Base-by-base conservation (phyloP, 2,888 invertebrate genomes). In the Ochropleura leucogaster region DNA sequence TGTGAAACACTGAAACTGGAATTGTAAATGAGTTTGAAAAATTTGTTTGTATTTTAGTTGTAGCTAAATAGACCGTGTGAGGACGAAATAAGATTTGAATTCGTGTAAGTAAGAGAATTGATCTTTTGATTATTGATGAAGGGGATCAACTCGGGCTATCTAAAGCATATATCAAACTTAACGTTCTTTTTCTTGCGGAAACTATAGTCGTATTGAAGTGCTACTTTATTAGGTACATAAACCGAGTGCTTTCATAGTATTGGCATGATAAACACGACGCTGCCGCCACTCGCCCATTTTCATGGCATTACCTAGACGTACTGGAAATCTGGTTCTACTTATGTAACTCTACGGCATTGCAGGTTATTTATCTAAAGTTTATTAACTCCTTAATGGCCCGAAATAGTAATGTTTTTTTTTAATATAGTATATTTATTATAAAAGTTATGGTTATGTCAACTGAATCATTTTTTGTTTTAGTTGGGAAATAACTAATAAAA, bases 311-410 rank as follows among this genome's bases (percentile, higher is more conserved):
- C 72, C 85, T 81, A 87, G 84, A 79, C 79, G 71, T 80, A 74
- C 79, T 79, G 78, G 59, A 80, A 80, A 74, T 84, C 78, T 81
- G 84, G 84, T 79, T 82, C 83, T 82, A 87, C 91, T 95, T 95
- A 95, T 93, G 90, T 95, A 95, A 95, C 90, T 89, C 86, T 93
- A 91, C 95, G 92, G 91, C 95, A 95, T 91, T 95, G 95, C 95
- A 94, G 95, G 89, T 83, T 92, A 88, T 82, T 82, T 74, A 72
- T 51, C 55, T 68, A n/a, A 42, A 71, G 68, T 67, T 73, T 73
- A 76, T 74, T 66, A 64, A 70, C 59, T n/a, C 4, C 20, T 62
- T 60, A 57, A 66, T 40, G n/a, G 0, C 40, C 30, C 18, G 18
- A 40, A 12, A 47, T 30, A 10, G 7, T 30, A n/a, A 47, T 8